Evolutionary conservation across 2,113 vertebrate species (phyloP), one percentile per base, ranked within the genome.

Genomic region (Speoplatyrhinus poulsoni): DNA sequence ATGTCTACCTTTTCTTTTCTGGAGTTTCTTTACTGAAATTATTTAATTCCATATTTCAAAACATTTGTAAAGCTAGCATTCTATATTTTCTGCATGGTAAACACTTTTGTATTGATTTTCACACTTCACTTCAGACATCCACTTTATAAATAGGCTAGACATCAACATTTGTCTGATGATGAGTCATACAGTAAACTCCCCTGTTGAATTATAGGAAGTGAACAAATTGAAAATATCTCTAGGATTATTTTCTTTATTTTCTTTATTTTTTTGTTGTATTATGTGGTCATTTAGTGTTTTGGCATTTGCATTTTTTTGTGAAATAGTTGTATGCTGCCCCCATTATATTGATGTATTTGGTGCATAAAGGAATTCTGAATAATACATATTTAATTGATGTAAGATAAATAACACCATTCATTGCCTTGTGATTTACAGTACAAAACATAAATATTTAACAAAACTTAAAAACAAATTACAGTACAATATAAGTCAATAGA

Each of bases 201-300:
- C 67, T 62, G 66, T 84, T 84, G 87, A 87, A 70, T 90, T 85
- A 90, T 3, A 12, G 9, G 60, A 67, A 1, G 65, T 64, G 64
- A 70, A 65, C 57, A 32, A 11, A 32, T 58, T 62, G 46, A 66
- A 66, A 32, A 70, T 73, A 13, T 7, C 60, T 60, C 54, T 54
- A 17, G 79, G 80, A 72, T 70, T 46, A 77, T 85, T 87, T 79
- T 69, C 15, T 46, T 67, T 59, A 56, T 67, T 5, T 69, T 75
- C 70, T 15, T 59, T 17, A 66, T 59, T 46, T 2, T 9, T 26
- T 32, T 68, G 19, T 75, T 75, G 13, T 32, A 41, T 6, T 3
- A n/a, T 41, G 46, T 61, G 19, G 63, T 46, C 54, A 61, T 70
- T 32, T 75, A 47, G 62, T 6, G 36, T 41, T 41, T 41, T 41